Conservation (phyloP, 1,140 invertebrate species). For the Caenorhabditis briggsae region DNA sequence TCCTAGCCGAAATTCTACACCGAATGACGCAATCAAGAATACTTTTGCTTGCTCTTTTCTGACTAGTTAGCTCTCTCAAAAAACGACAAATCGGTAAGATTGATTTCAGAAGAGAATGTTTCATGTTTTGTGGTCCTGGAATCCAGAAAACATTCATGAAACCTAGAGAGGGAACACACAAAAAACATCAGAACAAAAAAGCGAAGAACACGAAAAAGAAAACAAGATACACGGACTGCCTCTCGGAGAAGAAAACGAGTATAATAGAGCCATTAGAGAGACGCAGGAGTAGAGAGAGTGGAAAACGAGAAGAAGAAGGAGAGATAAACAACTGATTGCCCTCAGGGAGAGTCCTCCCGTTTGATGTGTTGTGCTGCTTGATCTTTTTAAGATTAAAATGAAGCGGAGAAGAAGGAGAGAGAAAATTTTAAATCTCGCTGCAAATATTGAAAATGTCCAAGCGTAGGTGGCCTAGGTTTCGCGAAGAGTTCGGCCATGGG, state of each 20-base stretch:
- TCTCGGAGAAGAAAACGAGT: constrained; percentile 18
- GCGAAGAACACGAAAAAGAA: constrained; percentile 17
- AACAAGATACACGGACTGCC: constrained; percentile 30
- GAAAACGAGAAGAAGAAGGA: neutral
- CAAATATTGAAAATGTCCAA: neutral
- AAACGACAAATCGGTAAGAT: neutral
- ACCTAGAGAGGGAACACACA: neutral
- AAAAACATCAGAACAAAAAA: constrained; percentile 21
- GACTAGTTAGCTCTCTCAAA: too few relatives aligned
- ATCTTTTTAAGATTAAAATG: constrained; percentile 1
- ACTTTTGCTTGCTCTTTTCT: too few relatives aligned
- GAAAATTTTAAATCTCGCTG: neutral
- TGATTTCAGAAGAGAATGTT: neutral
- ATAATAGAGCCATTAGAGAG: neutral
- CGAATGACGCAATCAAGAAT: constrained; percentile 21
- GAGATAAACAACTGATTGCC: constrained; percentile 48
- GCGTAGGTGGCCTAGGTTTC: neutral
- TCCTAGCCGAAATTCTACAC: neutral
- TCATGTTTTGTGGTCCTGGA: too few relatives aligned
- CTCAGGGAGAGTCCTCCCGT: neutral
- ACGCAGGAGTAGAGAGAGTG: neutral
- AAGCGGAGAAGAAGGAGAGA: neutral
- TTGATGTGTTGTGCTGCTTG: neutral
- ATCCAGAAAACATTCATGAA: constrained; percentile 26
- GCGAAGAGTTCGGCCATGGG: neutral